Base-by-base conservation (phyloP, 2,888 invertebrate genomes). In the Chelonus formosanus region DNA sequence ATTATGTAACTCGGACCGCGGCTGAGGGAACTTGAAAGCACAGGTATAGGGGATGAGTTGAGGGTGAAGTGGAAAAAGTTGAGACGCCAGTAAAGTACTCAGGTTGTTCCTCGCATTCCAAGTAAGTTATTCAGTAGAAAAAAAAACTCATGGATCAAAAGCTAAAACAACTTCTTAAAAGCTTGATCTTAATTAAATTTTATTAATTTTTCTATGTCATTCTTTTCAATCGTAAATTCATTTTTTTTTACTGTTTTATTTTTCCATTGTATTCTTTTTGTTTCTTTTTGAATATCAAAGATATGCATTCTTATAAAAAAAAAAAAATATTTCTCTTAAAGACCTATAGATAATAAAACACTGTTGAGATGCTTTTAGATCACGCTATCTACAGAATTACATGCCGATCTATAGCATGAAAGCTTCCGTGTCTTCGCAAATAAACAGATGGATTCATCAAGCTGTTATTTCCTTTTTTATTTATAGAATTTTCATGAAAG, bases 1-100 rank as follows among this genome's bases (percentile, higher is more conserved):
- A 81, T 81, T 80, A 81, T 79, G 78, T 77, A 80, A 78, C 76
- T 72, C 70, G 73, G 71, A 63, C 73, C 43, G 34, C n/a, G 40
- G 48, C 60, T 64, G 43, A 36, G 44, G 50, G 61, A 54, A 31
- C 58, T 45, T 58, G 45, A 58, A 54, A 45, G 63, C 5, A 44
- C 10, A 53, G 40, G 57, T 40, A 43, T 5, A 34, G 47, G 45
- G 48, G 57, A n/a, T n/a, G 44, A 8, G 40, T 36, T 58, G 40
- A 58, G 52, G 40, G 52, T 43, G 43, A 53, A 50, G 63, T 63
- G 60, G 61, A 53, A 66, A 61, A 70, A 70, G 67, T 67, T 63
- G 60, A 65, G 63, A 70, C 47, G 48, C 61, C 43, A 31, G 55
- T 63, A 63, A 67, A 66, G 63, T 53, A 63, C 61, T 53, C 47